phyloP scores from a whole-genome alignment of 2,797 vertebrate genomes.

The Hippocampus kuda region DNA sequence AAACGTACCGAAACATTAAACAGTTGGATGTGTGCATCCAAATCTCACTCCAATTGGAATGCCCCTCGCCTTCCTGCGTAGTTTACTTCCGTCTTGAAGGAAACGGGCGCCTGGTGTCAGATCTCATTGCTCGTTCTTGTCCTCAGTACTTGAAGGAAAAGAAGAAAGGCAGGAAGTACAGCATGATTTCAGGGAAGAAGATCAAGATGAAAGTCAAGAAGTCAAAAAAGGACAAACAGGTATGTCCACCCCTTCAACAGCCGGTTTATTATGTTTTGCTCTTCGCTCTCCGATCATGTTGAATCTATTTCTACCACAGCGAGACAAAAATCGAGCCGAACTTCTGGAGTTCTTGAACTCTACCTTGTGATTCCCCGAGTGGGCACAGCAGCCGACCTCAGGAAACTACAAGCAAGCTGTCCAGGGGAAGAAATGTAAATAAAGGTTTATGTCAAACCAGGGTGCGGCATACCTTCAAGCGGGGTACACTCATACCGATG shows the following conservation, averaged over 20 bases:
- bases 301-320: slow-evolving; percentile 49
- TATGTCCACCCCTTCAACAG: slow-evolving; percentile 32
- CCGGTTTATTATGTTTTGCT: neutral
- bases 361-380: slow-evolving; percentile 62
- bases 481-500: neutral
- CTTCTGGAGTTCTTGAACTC: slow-evolving; percentile 85
- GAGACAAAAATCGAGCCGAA: slow-evolving; percentile 80
- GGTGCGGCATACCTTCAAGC: neutral
- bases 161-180: slow-evolving; percentile 80
- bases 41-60: neutral
- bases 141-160: slow-evolving; percentile 81
- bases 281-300: neutral
- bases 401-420: slow-evolving; percentile 31
- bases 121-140: slow-evolving; percentile 6
- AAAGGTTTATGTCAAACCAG: slow-evolving; percentile 15
- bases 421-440: slow-evolving; percentile 8
- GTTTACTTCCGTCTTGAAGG: neutral
- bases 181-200: slow-evolving; percentile 92
- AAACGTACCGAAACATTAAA: no score
- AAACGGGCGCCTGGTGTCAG: neutral
- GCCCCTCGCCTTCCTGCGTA: neutral
- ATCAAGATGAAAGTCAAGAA: slow-evolving; percentile 96
- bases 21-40: no score
- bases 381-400: slow-evolving; percentile 39
- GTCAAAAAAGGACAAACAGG: slow-evolving; percentile 88